Evolutionary conservation across 1,140 invertebrate genomes (phyloP), one percentile per base, ranked within the genome.

Genomic region (Pogonomyrmex barbatus): DNA sequence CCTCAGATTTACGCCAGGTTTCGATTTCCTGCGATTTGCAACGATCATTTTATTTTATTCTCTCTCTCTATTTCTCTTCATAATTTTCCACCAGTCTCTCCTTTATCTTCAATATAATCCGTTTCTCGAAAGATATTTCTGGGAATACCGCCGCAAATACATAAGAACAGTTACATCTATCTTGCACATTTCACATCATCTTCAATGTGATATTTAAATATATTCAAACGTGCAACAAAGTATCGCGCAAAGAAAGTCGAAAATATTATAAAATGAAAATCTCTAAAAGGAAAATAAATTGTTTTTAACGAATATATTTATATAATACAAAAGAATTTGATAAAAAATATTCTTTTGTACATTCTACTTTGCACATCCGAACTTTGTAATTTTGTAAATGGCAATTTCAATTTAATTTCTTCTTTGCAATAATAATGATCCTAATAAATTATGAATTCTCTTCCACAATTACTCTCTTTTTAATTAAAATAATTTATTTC

Each of bases 1-100:
- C 87, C 82, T 88, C 58, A 91, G 91, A 93, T 92, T 92, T 87
- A 85, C 81, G 14, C n/a, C 77, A 47, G n/a, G 24, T 24, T 45
- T 12, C 56, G 65, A 60, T 58, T 88, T 87, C 10, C 17, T 58
- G 30, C 73, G 75, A 73, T 86, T 68, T 77, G 70, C 87, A 60
- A 62, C 47, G 33, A 81, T 63, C 63, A 17, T 33, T 73, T n/a
- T 87, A 33, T 79, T 47, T 39, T 36, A 42, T 10, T 70, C 24
- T 73, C 67, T 85, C 50, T 85, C 50, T 70, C 47, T 67, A 30
- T 60, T 24, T 30, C 42, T 68, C 45, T 83, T 68, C 62, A 81
- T 73, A 73, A 82, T 73, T 86, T 56, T 71, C 17, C 65, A 65
- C 52, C 42, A 54, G 73, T 54, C 58, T 63, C 45, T 83, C 30